Base-by-base conservation (phyloP, 1,140 invertebrate genomes). In the Uloborus diversus region DNA sequence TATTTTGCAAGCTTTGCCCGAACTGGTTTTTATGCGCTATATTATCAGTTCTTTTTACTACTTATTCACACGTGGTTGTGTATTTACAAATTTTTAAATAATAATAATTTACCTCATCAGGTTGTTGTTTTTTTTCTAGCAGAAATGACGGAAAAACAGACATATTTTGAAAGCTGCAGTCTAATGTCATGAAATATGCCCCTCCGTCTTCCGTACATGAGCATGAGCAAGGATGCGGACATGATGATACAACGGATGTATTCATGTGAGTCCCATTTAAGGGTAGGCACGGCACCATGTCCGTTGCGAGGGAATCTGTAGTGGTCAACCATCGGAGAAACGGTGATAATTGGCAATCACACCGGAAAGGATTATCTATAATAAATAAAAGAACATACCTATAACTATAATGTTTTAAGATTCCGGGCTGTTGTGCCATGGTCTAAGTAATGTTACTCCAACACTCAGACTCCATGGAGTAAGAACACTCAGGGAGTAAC, bases 361-460 rank as follows among this genome's bases (percentile, higher is more conserved):
- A 78, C 5, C 13, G 3, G 17, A 78, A 53, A 1, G 73, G 73
- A 23, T 78, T 78, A 17, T 49, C 73, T 78, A 20, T 4, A 65
- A 47, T 23, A 14, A 17, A 35, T n/a, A 28, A 17, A 64, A 4
- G 20, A 30, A n/a, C 33, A 42, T 42, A 42, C 17, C 17, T 42
- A 42, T 42, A 7, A 42, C 17, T 42, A 17, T 42, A 17, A 42
- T 9, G 37, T 9, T 7, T 9, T 9, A 42, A 42, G 37, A 9
- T 7, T 42, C n/a, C n/a, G n/a, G n/a, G n/a, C n/a, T n/a, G n/a
- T n/a, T n/a, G n/a, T n/a, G n/a, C n/a, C n/a, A n/a, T 9, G 7
- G 7, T 9, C 17, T 9, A 42, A 42, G 37, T 17, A 42, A 42
- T 42, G n/a, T n/a, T n/a, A n/a, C n/a, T n/a, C n/a, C n/a, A n/a